Base-by-base conservation (phyloP, 2,888 invertebrate species). In the Eumacrocentrus americanus region DNA sequence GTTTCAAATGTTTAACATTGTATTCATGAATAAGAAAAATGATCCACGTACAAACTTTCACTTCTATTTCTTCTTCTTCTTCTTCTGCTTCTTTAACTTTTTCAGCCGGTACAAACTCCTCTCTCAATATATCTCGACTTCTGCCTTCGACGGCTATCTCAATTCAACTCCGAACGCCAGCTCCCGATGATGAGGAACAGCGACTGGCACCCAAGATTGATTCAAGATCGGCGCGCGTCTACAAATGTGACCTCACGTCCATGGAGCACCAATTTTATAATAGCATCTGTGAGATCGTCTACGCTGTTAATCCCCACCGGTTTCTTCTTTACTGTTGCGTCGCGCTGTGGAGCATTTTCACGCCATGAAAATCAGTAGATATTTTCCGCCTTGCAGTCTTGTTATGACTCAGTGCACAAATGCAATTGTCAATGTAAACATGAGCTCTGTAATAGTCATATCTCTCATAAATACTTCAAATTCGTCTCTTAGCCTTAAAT, bases 241-340 rank as follows among this genome's bases (percentile, higher is more conserved):
- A 72, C 68, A 70, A 73, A 74, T 72, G 73, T 74, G 75, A 76
- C 75, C 75, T 76, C 78, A 72, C 65, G 72, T 71, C 67, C 67
- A 64, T 76, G 78, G 76, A 76, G 78, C 79, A 78, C 70, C 71
- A 73, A 78, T 77, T 79, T 79, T 79, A 79, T 79, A 78, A 79
- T 79, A 79, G 75, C 72, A 73, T 66, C 71, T 64, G 67, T 56
- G 60, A 38, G 53, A 54, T 53, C 16, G 44, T 38, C 38, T 22
- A 23, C 18, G 52, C 51, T 37, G 47, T 47, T 48, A 42, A 60
- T 60, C 66, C 63, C 62, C 66, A 62, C 60, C 58, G 54, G 52
- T 37, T 52, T 58, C 51, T 50, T 37, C 47, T 58, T 46, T 52
- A 29, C 40, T 53, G 22, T 16, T 44, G 23, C 23, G 29, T 20